phyloP scores from a whole-genome alignment of 2,113 vertebrate species.

The Ictalurus punctatus region DNA sequence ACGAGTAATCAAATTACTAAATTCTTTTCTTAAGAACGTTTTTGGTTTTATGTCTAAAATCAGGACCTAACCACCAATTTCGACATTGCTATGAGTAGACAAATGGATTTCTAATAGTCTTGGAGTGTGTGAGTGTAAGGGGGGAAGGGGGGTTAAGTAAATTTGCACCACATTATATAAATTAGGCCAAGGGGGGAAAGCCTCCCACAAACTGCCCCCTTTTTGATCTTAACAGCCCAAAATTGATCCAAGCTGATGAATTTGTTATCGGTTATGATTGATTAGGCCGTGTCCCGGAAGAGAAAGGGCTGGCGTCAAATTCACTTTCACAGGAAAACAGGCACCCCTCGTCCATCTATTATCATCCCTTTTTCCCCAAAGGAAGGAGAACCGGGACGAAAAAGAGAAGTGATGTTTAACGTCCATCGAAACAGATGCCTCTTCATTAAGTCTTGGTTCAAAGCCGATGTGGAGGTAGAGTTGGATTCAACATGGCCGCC shows the following conservation, averaged over 20 bases:
- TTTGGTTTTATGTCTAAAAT: slow-evolving; percentile 5
- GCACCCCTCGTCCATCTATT: slow-evolving; percentile 67
- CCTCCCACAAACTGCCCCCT: slow-evolving; percentile 79
- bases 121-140: slow-evolving; percentile 16
- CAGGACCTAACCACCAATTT: neutral
- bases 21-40: neutral
- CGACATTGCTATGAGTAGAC: slow-evolving; percentile 5
- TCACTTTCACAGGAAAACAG: slow-evolving; percentile 62
- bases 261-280: slow-evolving; percentile 85
- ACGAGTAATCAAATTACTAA: slow-evolving; percentile 2
- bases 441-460: slow-evolving; percentile 58
- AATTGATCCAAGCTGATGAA: slow-evolving; percentile 93
- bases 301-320: slow-evolving; percentile 72
- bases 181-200: slow-evolving; percentile 82
- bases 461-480: slow-evolving; percentile 58
- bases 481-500: slow-evolving; percentile 34
- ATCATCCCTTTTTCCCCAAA: slow-evolving; percentile 54
- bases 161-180: slow-evolving; percentile 86
- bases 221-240: slow-evolving; percentile 85
- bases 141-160: slow-evolving; percentile 60
- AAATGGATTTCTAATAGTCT: slow-evolving; percentile 33
- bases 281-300: slow-evolving; percentile 69
- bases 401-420: slow-evolving; percentile 66
- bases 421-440: slow-evolving; percentile 67
- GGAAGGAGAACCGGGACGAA: slow-evolving; percentile 45